These are phyloP conservation scores for Unio delphinus DNA, from an alignment of 2,888 invertebrate genomes.

Conservation along the genomic window DNA sequence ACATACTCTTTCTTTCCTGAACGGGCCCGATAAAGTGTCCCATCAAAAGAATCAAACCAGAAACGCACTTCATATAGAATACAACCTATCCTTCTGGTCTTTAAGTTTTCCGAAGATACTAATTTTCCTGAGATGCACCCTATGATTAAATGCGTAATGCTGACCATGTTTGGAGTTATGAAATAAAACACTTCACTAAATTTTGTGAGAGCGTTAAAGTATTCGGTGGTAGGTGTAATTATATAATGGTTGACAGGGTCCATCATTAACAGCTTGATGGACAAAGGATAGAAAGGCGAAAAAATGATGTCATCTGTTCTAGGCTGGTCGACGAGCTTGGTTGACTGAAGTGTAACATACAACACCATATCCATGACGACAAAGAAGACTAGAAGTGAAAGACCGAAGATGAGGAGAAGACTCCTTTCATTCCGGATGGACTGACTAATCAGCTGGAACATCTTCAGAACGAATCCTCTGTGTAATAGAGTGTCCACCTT, in stretches of 20 bases:
- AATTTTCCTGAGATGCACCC: slow-evolving; percentile 84
- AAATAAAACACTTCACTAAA: slow-evolving; percentile 75
- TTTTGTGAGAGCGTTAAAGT: slow-evolving; percentile 78
- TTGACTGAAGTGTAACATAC: slow-evolving; percentile 39
- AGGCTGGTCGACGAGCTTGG: slow-evolving; percentile 33
- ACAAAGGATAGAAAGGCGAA: slow-evolving; percentile 74
- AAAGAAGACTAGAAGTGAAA: slow-evolving; percentile 37
- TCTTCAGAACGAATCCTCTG: slow-evolving; percentile 1
- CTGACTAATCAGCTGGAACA: slow-evolving; percentile 9
- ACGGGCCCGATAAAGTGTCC: slow-evolving; percentile 85
- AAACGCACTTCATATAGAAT: slow-evolving; percentile 85
- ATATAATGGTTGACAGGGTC: slow-evolving; percentile 89
- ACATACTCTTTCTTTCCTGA: slow-evolving; percentile 38
- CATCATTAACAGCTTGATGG: slow-evolving; percentile 86
- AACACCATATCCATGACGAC: slow-evolving; percentile 50
- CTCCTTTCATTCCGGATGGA: slow-evolving; percentile 30
- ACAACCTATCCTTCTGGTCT: slow-evolving; percentile 82
- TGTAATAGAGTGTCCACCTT: background rate
- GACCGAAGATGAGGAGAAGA: slow-evolving; percentile 17
- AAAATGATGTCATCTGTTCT: slow-evolving; percentile 18
- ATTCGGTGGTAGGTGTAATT: slow-evolving; percentile 84
- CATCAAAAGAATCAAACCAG: slow-evolving; percentile 89
- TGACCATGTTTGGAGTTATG: slow-evolving; percentile 89
- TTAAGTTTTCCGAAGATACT: slow-evolving; percentile 81
- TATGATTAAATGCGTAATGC: slow-evolving; percentile 83